Percentiles rank a stretch among this genome's conserved stretches.
Conservation (phyloP, 2,113 vertebrate species). For the Ptychochromis oligacanthus region DNA sequence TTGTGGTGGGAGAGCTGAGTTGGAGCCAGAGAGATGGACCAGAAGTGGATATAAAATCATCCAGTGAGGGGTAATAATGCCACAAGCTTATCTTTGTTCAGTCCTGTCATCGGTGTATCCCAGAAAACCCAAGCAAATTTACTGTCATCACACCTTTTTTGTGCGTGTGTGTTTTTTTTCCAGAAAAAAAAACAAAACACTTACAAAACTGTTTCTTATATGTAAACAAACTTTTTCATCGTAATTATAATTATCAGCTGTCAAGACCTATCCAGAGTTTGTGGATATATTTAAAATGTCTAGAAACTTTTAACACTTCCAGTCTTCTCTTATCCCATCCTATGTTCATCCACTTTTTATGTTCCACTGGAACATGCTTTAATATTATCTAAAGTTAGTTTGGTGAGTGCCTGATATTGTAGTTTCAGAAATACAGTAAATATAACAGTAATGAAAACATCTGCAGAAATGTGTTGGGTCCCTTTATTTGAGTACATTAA, state of each 20-base stretch:
- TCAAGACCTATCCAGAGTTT: not conserved
- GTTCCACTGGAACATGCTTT: not conserved
- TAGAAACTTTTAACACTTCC: not conserved
- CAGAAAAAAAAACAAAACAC: not conserved
- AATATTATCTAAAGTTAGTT: not conserved
- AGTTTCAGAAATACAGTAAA: not conserved
- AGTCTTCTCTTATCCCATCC: no score
- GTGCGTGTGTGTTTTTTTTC: no score
- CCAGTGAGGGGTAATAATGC: constrained; percentile 20
- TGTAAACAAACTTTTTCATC: not conserved
- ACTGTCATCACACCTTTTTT: not conserved
- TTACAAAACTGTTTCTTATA: not conserved
- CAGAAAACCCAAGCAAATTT: not conserved
- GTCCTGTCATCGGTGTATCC: not conserved
- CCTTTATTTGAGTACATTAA: not conserved
- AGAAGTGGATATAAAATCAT: constrained; percentile 17
- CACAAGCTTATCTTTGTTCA: not conserved
- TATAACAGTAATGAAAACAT: not conserved
- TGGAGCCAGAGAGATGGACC: constrained; percentile 6
- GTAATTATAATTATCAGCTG: no score
- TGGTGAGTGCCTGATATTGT: not conserved
- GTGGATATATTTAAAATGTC: not conserved
- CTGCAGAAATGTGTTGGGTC: not conserved
- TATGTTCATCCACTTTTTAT: not conserved
- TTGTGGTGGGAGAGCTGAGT: constrained; percentile 15